phyloP scores from a whole-genome alignment of 2,113 vertebrate genomes.

The Cephalopholis sonnerati region DNA sequence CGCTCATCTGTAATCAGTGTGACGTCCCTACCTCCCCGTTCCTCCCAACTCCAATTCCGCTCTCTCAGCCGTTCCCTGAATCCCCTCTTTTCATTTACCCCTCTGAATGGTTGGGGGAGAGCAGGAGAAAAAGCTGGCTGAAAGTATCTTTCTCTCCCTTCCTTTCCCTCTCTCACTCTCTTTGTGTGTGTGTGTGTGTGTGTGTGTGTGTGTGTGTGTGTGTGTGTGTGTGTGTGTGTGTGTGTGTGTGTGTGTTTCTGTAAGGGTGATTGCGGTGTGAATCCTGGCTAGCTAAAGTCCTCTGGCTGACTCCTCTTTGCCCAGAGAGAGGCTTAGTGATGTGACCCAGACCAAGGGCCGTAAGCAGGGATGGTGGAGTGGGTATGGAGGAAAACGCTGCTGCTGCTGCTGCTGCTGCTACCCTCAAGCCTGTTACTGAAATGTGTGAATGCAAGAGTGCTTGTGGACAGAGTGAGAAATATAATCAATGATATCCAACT shows the following conservation, averaged over 20 bases:
- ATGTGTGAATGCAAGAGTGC: not conserved
- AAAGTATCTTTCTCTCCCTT: conserved; percentile 45
- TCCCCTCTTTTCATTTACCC: conserved; percentile 73
- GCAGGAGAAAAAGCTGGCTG: conserved; percentile 62
- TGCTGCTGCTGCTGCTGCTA: conserved; percentile 21
- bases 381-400: conserved; percentile 23
- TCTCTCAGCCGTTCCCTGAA: conserved; percentile 65
- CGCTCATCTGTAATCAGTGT: conserved; percentile 74
- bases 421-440: conserved; percentile 17
- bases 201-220: conserved; percentile 16
- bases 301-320: conserved; percentile 64
- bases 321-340: conserved; percentile 58
- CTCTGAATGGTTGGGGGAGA: conserved; percentile 61
- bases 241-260: conserved; percentile 17
- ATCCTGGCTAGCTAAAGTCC: conserved; percentile 51
- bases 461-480: conserved; percentile 22
- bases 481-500: conserved; percentile 42
- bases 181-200: conserved; percentile 9
- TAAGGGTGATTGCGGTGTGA: conserved; percentile 15
- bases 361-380: conserved; percentile 28
- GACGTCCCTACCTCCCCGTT: conserved; percentile 42
- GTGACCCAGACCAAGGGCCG: conserved; percentile 43
- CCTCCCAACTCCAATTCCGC: conserved; percentile 54
- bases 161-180: conserved; percentile 10
- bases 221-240: conserved; percentile 12